Percentiles rank a stretch among this genome's conserved stretches.
Conservation (phyloP, 2,888 invertebrate species). For the Cepaea hortensis region DNA sequence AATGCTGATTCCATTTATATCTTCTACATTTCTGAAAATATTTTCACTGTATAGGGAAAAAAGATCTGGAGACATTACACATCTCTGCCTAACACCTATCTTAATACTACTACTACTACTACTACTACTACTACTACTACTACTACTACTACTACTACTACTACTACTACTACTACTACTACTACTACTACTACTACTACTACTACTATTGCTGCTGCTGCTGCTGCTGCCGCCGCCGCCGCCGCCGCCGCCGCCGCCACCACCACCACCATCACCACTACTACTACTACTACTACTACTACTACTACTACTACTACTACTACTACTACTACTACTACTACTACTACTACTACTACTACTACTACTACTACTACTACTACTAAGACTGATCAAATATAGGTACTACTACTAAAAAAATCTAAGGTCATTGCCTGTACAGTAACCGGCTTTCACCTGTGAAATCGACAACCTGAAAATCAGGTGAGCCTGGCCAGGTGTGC, state of each 20-base stretch:
- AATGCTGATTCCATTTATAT: no score
- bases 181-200: not conserved
- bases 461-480: no score
- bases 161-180: not conserved
- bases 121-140: conserved; percentile 1
- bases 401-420: not conserved
- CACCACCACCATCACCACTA: not conserved
- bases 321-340: conserved; percentile 1
- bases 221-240: no score
- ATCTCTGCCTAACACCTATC: no score
- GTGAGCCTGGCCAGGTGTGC: no score
- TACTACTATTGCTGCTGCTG: not conserved
- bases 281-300: not conserved
- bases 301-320: not conserved
- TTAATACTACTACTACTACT: not conserved
- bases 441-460: no score
- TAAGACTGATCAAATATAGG: not conserved
- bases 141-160: not conserved
- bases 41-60: no score
- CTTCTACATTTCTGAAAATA: no score
- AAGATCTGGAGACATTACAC: no score
- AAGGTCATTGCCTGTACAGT: no score
- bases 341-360: not conserved
- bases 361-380: not conserved
- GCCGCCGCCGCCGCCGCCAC: no score